Percentiles rank a stretch among this genome's conserved stretches.
Evolutionary conservation across 2,797 vertebrate genomes (phyloP).

Genomic region (Perdix hodgsoniae): DNA sequence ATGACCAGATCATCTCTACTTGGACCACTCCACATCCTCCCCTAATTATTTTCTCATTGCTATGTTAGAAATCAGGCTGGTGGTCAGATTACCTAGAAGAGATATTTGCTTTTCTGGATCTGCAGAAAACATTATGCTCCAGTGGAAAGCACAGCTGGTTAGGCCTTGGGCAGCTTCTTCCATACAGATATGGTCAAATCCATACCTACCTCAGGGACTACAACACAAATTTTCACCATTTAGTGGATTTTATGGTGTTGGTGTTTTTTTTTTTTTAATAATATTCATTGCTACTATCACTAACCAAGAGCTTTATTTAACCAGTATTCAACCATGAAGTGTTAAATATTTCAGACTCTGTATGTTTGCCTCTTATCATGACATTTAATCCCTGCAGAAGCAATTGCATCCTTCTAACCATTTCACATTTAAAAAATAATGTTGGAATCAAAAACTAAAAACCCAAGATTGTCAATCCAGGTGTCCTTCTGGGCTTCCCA

Average conservation of each 20-base stretch:
- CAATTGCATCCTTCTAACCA: background rate
- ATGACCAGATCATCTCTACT: background rate
- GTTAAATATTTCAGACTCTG: background rate
- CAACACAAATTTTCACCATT: background rate
- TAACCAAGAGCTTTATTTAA: background rate
- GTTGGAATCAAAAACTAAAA: background rate
- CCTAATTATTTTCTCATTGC: background rate
- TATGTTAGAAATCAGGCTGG: background rate
- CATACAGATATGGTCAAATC: background rate
- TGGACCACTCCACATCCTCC: background rate
- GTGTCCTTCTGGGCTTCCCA: background rate
- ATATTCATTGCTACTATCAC: background rate
- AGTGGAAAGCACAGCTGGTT: background rate
- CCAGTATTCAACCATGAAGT: background rate
- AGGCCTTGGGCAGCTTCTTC: background rate
- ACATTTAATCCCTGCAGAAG: background rate
- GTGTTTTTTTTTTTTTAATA: too few relatives aligned
- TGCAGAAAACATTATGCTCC: background rate
- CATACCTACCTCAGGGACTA: background rate
- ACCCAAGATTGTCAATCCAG: background rate
- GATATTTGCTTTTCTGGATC: background rate
- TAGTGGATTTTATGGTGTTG: too few relatives aligned
- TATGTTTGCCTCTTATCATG: background rate
- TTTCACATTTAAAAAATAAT: background rate
- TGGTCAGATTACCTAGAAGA: background rate